Base-by-base conservation (phyloP, 2,113 vertebrate species). In the Phyllopteryx taeniolatus region DNA sequence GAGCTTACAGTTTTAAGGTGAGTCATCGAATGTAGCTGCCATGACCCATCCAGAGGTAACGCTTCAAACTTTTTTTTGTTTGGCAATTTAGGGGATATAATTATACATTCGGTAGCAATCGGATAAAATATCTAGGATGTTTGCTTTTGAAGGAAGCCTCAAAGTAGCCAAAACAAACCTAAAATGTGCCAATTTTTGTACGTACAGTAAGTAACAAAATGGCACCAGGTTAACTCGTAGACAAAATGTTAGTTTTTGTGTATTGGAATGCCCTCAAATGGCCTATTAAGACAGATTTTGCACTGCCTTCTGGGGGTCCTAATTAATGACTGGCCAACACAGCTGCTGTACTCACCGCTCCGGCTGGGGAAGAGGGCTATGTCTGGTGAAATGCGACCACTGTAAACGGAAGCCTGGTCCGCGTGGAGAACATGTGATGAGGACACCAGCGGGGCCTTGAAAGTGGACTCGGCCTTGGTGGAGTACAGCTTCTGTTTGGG, bases 401-500 rank as follows among this genome's bases (percentile, higher is more conserved):
- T 90, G 66, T 91, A 92, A 10, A 89, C 2, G 0, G 83, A 88
- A 0, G 70, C 78, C 6, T 75, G 81, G 3, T 91, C 93, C 0
- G 67, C 1, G 33, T 2, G 47, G 31, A 87, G 83, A 46, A 90
- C 91, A 79, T 67, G 85, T 57, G 91, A 86, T 0, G 68, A 76
- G 22, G 84, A 91, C 83, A 47, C 59, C 0, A 91, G 90, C 0
- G 57, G 76, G 31, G 85, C 72, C 67, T 64, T 67, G 73, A 70
- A 86, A 1, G 76, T 56, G 2, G 89, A 83, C 17, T 87, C 83
- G 0, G 76, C 65, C 33, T 90, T 87, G 0, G 89, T 22, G 0
- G 93, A 87, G 80, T 98, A 97, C 11, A 98, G 93, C 73, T 94
- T 89, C 17, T 96, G 93, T 70, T 92, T 96, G 81, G 92, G 95